phyloP scores from a whole-genome alignment of 2,113 vertebrate species.

The Balaeniceps rex region DNA sequence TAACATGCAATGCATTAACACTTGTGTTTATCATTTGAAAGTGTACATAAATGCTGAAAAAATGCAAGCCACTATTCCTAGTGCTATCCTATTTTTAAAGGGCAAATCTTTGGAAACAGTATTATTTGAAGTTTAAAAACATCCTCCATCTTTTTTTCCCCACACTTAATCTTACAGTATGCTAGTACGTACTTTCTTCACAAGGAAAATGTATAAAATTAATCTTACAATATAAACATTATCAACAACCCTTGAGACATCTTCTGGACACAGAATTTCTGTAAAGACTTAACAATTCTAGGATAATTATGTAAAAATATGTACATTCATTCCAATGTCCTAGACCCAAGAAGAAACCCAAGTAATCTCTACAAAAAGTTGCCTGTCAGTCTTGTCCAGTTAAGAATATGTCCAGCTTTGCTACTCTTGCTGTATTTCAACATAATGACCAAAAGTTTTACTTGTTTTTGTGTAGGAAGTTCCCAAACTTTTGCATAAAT shows the following conservation, averaged over 20 bases:
- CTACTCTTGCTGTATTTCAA: neutral
- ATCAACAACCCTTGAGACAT: constrained; percentile 47
- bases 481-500: constrained; percentile 89
- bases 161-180: neutral
- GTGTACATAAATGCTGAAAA: constrained; percentile 16
- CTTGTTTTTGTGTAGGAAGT: constrained; percentile 86
- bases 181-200: neutral
- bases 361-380: constrained; percentile 18
- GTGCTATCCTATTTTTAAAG: neutral
- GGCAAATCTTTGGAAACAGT: neutral
- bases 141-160: neutral
- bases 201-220: constrained; percentile 44
- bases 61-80: neutral
- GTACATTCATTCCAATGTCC: neutral
- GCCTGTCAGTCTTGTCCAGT: neutral
- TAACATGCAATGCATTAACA: constrained; percentile 5
- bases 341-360: neutral
- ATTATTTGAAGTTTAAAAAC: constrained; percentile 42
- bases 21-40: constrained; percentile 10
- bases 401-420: neutral
- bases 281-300: neutral
- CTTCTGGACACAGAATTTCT: constrained; percentile 6
- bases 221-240: constrained; percentile 50
- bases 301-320: constrained; percentile 39
- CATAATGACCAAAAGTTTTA: constrained; percentile 34